A percentile compares a stretch with the other conserved stretches of the same genome.
These are phyloP conservation scores for Microtus ochrogaster DNA, from an alignment of 2,113 vertebrate species.

Conservation along the genomic window DNA sequence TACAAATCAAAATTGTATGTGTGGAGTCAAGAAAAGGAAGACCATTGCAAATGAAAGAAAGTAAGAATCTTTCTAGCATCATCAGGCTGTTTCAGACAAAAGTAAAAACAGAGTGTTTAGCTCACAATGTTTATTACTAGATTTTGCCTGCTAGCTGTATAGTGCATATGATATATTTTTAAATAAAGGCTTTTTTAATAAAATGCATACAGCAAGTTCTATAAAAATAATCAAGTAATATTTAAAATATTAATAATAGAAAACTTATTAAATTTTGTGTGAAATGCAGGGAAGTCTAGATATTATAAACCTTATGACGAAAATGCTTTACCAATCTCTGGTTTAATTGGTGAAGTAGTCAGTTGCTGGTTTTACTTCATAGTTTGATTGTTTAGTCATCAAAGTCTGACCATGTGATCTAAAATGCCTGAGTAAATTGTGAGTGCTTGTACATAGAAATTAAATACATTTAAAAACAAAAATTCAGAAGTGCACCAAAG, in stretches of 20 bases:
- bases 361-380: not conserved
- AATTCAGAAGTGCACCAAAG: not conserved
- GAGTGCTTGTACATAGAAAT: not conserved
- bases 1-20: not conserved
- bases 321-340: not conserved
- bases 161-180: not conserved
- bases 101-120: not conserved
- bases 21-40: not conserved
- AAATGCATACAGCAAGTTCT: not conserved
- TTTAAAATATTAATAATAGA: not conserved
- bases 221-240: not conserved
- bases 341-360: not conserved
- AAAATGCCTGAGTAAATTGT: not conserved
- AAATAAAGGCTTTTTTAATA: not conserved
- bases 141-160: not conserved
- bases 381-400: not conserved
- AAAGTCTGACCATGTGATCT: not conserved
- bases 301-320: not conserved
- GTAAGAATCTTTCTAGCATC: not conserved
- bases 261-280: not conserved
- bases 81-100: not conserved
- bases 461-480: not conserved
- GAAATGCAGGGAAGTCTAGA: not conserved
- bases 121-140: not conserved
- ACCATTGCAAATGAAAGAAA: not conserved